Evolutionary conservation across 2,797 vertebrate genomes (phyloP), one percentile per base, ranked within the genome.

Genomic region (Leuciscus waleckii): DNA sequence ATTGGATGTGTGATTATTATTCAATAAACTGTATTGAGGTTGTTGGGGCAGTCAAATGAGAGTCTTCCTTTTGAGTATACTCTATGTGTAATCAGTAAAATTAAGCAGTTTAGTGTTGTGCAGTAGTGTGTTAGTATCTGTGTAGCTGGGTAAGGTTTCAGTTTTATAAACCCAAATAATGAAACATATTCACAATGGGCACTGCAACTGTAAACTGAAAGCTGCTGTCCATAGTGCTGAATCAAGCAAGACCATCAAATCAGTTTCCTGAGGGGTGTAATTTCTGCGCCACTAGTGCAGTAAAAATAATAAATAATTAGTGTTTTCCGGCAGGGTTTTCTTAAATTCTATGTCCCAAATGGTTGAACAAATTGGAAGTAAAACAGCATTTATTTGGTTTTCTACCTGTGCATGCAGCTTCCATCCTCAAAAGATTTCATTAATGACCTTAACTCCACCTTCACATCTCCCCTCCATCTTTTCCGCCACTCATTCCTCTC

Each of bases 171-270:
- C 11, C 5, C 58, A 61, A 26, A 61, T 26, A 61, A 61, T 14
- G 5, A 61, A 3, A 5, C n/a, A 8, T 49, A 4, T 74, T 74
- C 43, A 56, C 19, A 41, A 26, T 35, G 26, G 2, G 13, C 4
- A 5, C 39, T 14, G 3, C 6, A 49, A 14, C 35, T 5, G 74
- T 11, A 63, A n/a, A 51, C 4, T 6, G 4, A 46, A 6, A 5
- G 26, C 17, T 7, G 39, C 70, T 63, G 54, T 74, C 69, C 69
- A n/a, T 74, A n/a, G 80, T 73, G 70, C 81, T 83, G 71, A 65
- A 74, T n/a, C 37, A 83, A 75, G 37, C 58, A 65, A 26, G 8
- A 63, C 58, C n/a, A 29, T 39, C 35, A 54, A 63, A 69, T 54
- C 16, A 17, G 43, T 75, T 54, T 32, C 19, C 16, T 9, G 26